Conservation (phyloP, 2,113 vertebrate genomes). For the Daboia siamensis region DNA sequence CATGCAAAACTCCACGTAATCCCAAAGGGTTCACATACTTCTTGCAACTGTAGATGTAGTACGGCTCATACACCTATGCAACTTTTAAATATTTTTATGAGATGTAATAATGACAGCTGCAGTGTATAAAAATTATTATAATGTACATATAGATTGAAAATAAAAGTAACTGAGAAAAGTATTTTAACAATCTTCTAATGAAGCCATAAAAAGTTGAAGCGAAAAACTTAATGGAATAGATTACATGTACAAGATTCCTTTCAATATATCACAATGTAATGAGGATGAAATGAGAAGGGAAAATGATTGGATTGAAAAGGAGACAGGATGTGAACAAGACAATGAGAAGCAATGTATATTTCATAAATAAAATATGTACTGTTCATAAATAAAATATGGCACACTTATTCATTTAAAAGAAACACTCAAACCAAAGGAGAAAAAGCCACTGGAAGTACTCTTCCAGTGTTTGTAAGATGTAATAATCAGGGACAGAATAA, state of each 20-base stretch:
- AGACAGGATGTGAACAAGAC: slow-evolving; percentile 44
- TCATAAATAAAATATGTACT: slow-evolving; percentile 58
- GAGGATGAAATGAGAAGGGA: slow-evolving; percentile 14
- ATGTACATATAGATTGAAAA: slow-evolving; percentile 27
- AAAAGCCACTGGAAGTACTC: slow-evolving; percentile 56
- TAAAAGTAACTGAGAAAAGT: slow-evolving; percentile 23
- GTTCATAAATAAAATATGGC: slow-evolving; percentile 62
- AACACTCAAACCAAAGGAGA: slow-evolving; percentile 57
- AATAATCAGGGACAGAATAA: slow-evolving; percentile 68
- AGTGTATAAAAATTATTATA: slow-evolving; percentile 35
- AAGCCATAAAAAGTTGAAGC: background rate
- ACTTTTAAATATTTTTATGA: background rate
- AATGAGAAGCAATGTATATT: slow-evolving; percentile 38
- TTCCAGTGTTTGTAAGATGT: slow-evolving; percentile 65
- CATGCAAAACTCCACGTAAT: too few relatives aligned
- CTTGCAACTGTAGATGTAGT: background rate
- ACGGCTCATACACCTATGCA: background rate
- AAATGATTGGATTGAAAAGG: slow-evolving; percentile 31
- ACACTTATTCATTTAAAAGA: slow-evolving; percentile 56
- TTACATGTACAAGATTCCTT: slow-evolving; percentile 1
- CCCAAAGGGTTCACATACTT: too few relatives aligned
- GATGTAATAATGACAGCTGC: background rate
- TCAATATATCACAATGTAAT: slow-evolving; percentile 8
- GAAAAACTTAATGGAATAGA: slow-evolving; percentile 13
- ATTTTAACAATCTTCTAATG: slow-evolving; percentile 34